Base-by-base conservation (phyloP, 2,113 vertebrate genomes). In the Forbesichthys papilliferus region DNA sequence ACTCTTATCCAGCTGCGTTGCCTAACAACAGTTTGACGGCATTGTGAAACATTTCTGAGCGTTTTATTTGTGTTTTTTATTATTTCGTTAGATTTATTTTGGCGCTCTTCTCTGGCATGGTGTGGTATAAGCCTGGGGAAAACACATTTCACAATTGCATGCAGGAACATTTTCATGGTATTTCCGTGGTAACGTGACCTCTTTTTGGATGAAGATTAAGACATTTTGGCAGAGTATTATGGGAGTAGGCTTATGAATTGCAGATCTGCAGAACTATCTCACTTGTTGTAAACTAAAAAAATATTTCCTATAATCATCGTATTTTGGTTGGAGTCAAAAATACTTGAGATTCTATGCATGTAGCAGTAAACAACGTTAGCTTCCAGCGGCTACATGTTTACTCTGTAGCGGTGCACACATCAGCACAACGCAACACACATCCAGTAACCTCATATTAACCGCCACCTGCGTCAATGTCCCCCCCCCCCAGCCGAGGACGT, bases 401-500 rank as follows among this genome's bases (percentile, higher is more conserved):
- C 20, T 20, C 20, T 42, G 36, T 42, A 42, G 5, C 36, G 36
- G 36, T 8, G 5, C 7, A 42, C 36, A 42, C 36, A 42, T 42
- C 36, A 42, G 36, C 36, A 42, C 7, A 42, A 8, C 7, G 36
- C 5, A 8, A 8, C 36, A 42, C 36, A 42, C 36, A 42, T 42
- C 3, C 36, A 42, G 36, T 42, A 42, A 8, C 36, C 9, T 9
- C 12, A 1, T 56, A 20, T 7, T 56, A n/a, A 56, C 54, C 14
- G 10, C 12, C n/a, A 42, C 16, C 14, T 18, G 9, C 14, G 33
- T 51, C 11, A 60, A 61, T 8, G 56, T 5, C 3, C 1, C 63
- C 42, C 1, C 63, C 42, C 11, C 74, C 52, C 90, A 98, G 97
- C 94, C 4, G 95, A 98, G 64, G 94, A 98, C 47, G 91, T 99